Percentiles rank a stretch among this genome's conserved stretches.
Conservation (phyloP, 2,113 vertebrate genomes). For the Caloenas nicobarica region DNA sequence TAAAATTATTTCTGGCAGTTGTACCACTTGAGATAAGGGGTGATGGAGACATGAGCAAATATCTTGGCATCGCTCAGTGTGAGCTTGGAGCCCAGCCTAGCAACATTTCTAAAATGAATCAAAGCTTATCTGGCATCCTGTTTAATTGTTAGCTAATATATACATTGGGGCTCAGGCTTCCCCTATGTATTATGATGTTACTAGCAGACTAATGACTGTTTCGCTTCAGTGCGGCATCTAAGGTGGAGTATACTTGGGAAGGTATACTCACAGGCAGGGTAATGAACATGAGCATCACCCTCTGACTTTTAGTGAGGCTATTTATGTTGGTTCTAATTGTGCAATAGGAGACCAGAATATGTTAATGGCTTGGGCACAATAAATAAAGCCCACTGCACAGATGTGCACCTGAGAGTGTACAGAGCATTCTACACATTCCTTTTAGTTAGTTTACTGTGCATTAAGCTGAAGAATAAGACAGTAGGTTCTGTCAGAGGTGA, state of each 20-base stretch:
- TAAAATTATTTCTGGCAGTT: slow-evolving; percentile 37
- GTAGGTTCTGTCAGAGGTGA: not conserved
- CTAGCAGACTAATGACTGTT: not conserved
- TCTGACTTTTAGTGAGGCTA: too few species aligned
- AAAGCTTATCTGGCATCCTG: slow-evolving; percentile 23
- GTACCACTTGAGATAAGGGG: slow-evolving; percentile 14
- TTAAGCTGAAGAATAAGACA: not conserved
- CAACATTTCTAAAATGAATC: slow-evolving; percentile 3
- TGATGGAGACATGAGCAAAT: not conserved
- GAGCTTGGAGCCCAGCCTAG: slow-evolving; percentile 36
- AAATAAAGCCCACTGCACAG: not conserved
- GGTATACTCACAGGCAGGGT: not conserved
- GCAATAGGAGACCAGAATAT: not conserved
- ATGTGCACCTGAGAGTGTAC: not conserved
- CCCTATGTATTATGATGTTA: not conserved
- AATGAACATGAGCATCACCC: not conserved
- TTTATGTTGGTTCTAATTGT: not conserved
- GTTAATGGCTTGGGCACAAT: not conserved
- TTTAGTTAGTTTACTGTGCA: not conserved
- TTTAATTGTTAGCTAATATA: slow-evolving; percentile 1
- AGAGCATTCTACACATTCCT: not conserved
- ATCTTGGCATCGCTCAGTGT: slow-evolving; percentile 6
- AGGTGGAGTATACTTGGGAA: not conserved
- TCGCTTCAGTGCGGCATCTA: not conserved
- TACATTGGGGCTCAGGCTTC: not conserved